A percentile compares a stretch with the other conserved stretches of the same genome.
Conservation (phyloP, 2,797 vertebrate species). For the Oreochromis grahami region DNA sequence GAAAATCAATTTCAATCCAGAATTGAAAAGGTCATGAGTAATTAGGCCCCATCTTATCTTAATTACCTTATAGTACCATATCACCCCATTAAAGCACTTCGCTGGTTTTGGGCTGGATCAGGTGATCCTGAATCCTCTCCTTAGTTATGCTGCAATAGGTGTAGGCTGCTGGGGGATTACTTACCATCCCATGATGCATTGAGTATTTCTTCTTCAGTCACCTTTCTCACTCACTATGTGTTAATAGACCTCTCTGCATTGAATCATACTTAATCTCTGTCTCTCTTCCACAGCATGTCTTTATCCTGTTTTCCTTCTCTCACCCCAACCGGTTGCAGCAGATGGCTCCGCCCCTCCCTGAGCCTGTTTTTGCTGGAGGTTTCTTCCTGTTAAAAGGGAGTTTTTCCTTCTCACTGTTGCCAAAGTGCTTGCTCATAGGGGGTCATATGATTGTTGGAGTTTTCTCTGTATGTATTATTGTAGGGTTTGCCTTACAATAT, state of each 20-base stretch:
- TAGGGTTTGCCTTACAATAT: background rate
- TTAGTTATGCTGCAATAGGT: background rate
- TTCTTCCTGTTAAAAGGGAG: background rate
- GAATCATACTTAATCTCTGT: background rate
- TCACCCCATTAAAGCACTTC: background rate
- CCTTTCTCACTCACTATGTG: background rate
- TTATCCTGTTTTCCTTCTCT: background rate
- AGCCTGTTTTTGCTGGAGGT: background rate
- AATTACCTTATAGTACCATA: background rate
- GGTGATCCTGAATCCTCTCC: background rate
- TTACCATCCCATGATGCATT: background rate
- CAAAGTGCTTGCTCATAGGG: background rate
- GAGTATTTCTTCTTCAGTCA: background rate
- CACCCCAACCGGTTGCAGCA: accelerated
- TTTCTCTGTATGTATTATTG: background rate
- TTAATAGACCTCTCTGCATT: background rate
- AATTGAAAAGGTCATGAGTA: background rate
- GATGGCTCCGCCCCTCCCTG: background rate
- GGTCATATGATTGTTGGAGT: background rate
- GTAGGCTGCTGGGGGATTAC: background rate
- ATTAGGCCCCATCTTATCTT: background rate
- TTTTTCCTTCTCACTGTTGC: background rate
- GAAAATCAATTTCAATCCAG: no score
- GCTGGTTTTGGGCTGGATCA: background rate
- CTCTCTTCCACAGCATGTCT: background rate